Conservation (phyloP, 2,888 invertebrate genomes). For the Cephus rjabovi region DNA sequence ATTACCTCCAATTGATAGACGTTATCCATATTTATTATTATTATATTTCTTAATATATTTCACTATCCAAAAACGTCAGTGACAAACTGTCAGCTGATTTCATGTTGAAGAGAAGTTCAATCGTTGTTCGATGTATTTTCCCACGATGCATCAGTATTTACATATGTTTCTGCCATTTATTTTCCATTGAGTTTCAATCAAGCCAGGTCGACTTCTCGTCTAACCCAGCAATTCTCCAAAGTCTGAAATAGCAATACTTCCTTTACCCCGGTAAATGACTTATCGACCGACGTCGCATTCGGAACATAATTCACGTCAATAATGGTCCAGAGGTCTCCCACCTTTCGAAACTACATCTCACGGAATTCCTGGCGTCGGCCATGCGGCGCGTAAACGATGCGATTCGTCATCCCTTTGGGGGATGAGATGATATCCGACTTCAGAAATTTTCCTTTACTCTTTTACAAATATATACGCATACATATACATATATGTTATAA, state of each 20-base stretch:
- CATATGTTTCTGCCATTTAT: neutral
- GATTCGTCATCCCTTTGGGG: conserved; percentile 25
- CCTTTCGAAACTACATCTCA: conserved; percentile 28
- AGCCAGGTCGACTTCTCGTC: neutral
- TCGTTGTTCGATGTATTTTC: neutral
- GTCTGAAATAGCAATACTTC: neutral
- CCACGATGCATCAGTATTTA: neutral
- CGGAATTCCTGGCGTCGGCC: conserved; percentile 32
- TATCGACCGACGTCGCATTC: conserved; percentile 24
- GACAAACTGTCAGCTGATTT: too few relatives aligned
- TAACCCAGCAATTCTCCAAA: neutral
- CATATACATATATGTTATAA: neutral
- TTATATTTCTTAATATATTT: neutral
- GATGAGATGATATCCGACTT: neutral
- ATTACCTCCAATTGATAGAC: neutral
- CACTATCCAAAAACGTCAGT: too few relatives aligned
- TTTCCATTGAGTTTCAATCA: neutral
- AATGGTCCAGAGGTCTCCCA: conserved; percentile 3
- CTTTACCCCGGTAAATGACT: conserved; percentile 19
- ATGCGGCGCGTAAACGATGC: conserved; percentile 14
- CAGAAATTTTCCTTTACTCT: neutral
- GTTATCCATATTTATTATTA: neutral
- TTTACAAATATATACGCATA: neutral
- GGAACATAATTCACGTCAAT: conserved; percentile 29
- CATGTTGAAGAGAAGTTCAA: too few relatives aligned